Base-by-base conservation (phyloP, 2,797 vertebrate genomes). In the Eupleurogrammus muticus region DNA sequence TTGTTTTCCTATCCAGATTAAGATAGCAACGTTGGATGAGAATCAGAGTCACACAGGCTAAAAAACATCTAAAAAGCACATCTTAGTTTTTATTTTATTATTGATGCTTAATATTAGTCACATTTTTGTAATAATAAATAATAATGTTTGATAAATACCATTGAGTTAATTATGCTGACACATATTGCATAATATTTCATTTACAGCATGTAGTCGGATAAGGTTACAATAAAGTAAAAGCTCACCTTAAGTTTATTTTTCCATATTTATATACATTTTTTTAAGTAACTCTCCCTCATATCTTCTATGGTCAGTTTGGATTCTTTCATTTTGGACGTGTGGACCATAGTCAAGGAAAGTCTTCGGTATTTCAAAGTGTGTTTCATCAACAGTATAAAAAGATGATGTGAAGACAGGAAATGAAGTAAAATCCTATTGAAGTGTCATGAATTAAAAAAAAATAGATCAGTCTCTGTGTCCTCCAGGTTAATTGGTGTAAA, bases 401-500 rank as follows among this genome's bases (percentile, higher is more conserved):
- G 3, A 28, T 3, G 19, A 42, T 35, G 0, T n/a, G 16, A 21
- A 14, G 12, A 4, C 21, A 20, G n/a, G 13, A 54, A 17, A 17
- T 1, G 24, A 32, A 5, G 35, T 42, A 21, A 9, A 70, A 35
- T 21, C 20, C 3, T 44, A 21, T 36, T 21, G 52, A 4, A 58
- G 13, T 52, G 42, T 36, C 52, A 49, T 38, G 20, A 19, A 65
- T 59, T 24, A 21, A 3, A 23, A 23, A 20, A 49, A 28, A 28
- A 28, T 6, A 2, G n/a, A 20, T 0, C 21, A 42, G 13, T 6
- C 42, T 64, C 10, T 35, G 24, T 35, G 16, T 75, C 17, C 40
- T 64, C 10, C 19, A 56, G 50, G 65, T 57, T 69, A 49, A 69
- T 53, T 32, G 47, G 9, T 52, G 50, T 60, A 21, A 69, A 68